Base-by-base conservation (phyloP, 2,888 invertebrate genomes). In the Lagria hirta region DNA sequence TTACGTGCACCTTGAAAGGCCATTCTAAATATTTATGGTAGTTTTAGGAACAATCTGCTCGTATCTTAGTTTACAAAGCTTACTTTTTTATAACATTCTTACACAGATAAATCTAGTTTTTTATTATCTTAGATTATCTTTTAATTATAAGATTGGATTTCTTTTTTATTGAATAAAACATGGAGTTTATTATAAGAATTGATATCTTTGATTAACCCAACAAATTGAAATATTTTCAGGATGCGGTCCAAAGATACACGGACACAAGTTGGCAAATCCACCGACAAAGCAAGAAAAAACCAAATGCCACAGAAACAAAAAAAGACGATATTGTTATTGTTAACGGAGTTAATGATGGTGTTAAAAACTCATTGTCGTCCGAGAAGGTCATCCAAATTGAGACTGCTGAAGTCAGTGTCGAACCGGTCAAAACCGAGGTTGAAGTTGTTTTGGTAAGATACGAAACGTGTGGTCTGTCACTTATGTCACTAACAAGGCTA, bases 241-340 rank as follows among this genome's bases (percentile, higher is more conserved):
- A 80, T 62, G 78, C 80, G 52, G 78, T 80, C 62, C 81, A 82
- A 55, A 76, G 84, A 61, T 85, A 83, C 67, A 79, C 82, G 55
- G 85, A 85, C 68, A 84, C 85, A 41, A 83, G 84, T 64, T 84
- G 84, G 78, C 82, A 82, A 67, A 84, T 85, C 49, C 83, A 84
- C 66, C 78, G 81, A 49, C 80, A 81, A 62, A 83, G 83, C 49
- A 59, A 58, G 37, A 57, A 55, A 53, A 61, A 58, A 47, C 51
- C 40, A 4, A 42, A 36, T 21, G 40, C 41, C 12, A 22, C 35
- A 10, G 29, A 37, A 23, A 20, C 38, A 23, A 44, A 51, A 43
- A 23, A 47, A 15, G 30, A 43, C 22, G 28, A 20, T 22, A 30
- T 12, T 28, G 33, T 32, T 21, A 44, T 41, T 41, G 7, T 23